Evolutionary conservation across 2,113 vertebrate genomes (phyloP).

Genomic region (Hiodon alosoides): DNA sequence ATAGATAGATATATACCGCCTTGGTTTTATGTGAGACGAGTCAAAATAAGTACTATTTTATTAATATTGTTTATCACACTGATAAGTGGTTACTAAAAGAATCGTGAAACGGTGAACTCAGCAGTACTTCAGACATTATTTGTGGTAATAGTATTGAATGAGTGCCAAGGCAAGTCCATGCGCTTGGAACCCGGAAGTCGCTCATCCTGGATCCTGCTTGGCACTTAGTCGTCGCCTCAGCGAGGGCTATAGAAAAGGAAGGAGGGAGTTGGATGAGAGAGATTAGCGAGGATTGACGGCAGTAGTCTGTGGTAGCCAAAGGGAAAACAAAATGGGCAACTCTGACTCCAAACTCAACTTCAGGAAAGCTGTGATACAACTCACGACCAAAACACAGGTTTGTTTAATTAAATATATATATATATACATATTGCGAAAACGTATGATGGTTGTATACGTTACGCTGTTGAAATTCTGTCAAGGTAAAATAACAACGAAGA

Average conservation of each 20-base stretch:
- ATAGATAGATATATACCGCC: background rate
- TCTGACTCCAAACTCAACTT: slow-evolving; percentile 95
- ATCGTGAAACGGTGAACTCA: no score
- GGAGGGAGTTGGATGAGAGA: slow-evolving; percentile 40
- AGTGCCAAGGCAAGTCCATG: background rate
- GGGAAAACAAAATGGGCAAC: slow-evolving; percentile 75
- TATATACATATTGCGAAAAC: slow-evolving; percentile 10
- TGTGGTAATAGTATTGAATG: background rate
- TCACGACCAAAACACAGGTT: slow-evolving; percentile 97
- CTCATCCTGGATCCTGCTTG: slow-evolving; percentile 32
- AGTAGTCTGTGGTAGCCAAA: slow-evolving; percentile 22
- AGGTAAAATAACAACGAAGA: slow-evolving; percentile 22
- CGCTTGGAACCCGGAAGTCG: slow-evolving; percentile 54
- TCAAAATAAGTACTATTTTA: background rate
- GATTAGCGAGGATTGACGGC: slow-evolving; percentile 51
- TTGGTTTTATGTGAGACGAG: background rate
- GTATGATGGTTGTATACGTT: background rate
- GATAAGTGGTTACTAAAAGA: no score
- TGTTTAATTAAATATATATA: slow-evolving; percentile 2
- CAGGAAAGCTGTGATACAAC: slow-evolving; percentile 96
- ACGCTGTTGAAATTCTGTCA: slow-evolving; percentile 13
- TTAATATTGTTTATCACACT: background rate
- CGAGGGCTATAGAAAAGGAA: slow-evolving; percentile 47
- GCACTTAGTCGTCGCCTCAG: slow-evolving; percentile 43
- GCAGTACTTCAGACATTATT: no score